phyloP scores from a whole-genome alignment of 37 sponge, comb jelly and placozoan species.

The Diacarnus erythraeanus region DNA sequence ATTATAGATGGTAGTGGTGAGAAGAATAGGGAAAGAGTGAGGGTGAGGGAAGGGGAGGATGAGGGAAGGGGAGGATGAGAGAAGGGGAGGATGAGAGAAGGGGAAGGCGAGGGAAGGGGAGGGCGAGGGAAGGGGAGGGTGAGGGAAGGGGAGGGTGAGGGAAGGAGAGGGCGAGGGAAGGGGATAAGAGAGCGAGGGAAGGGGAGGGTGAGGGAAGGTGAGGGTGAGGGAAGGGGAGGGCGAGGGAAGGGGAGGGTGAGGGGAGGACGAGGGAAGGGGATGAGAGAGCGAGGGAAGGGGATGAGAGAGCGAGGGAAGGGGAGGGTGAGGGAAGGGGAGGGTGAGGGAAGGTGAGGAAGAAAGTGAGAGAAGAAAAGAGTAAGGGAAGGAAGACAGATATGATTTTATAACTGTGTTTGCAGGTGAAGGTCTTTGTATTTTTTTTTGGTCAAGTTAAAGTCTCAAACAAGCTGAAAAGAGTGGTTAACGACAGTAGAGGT shows the following conservation, averaged over 20 bases:
- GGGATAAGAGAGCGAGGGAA: background rate
- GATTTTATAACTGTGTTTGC: background rate
- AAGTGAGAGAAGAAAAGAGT: background rate
- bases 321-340: too few species aligned
- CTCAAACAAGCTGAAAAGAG: background rate
- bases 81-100: background rate
- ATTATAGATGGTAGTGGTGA: too few species aligned
- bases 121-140: background rate
- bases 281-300: too few species aligned
- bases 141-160: background rate
- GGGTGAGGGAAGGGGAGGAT: background rate
- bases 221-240: too few species aligned
- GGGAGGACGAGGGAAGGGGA: too few species aligned
- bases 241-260: too few species aligned
- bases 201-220: too few species aligned
- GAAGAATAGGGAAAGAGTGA: too few species aligned
- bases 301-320: too few species aligned
- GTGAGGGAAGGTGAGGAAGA: too few species aligned
- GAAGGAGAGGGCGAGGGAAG: background rate
- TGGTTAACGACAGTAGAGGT: constrained; percentile 19
- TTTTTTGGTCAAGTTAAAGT: background rate
- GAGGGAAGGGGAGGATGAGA: background rate
- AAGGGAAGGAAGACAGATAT: background rate
- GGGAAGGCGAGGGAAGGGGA: background rate
- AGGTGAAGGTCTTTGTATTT: background rate